A percentile compares a stretch with the other conserved stretches of the same genome.
Evolutionary conservation across 2,888 invertebrate species (phyloP).

Genomic region (Subacronicta megacephala): DNA sequence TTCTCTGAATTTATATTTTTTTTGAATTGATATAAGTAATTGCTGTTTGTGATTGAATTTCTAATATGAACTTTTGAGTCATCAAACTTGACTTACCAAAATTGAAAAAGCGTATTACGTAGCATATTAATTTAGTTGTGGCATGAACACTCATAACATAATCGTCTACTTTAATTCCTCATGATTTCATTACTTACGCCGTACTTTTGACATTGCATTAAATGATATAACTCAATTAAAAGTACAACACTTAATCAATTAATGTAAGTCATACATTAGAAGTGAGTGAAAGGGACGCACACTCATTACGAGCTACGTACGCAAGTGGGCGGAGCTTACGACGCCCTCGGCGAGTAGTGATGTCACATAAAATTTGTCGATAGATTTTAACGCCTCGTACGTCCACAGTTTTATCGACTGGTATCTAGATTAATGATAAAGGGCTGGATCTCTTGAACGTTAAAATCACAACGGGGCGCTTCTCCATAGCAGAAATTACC

Average conservation of each 20-base stretch:
- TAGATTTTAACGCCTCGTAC: constrained; percentile 66
- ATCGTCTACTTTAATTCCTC: constrained; percentile 1
- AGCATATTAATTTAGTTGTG: not conserved
- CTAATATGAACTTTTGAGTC: too few species aligned
- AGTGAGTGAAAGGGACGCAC: constrained; percentile 72
- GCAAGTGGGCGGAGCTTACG: constrained; percentile 69
- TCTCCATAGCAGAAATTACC: constrained; percentile 66
- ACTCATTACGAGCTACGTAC: constrained; percentile 71
- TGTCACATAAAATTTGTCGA: constrained; percentile 80
- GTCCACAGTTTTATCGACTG: constrained; percentile 74
- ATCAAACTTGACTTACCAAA: not conserved
- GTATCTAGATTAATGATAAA: constrained; percentile 61
- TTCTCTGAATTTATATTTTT: too few species aligned
- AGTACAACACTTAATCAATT: constrained; percentile 37
- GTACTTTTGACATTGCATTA: constrained; percentile 8
- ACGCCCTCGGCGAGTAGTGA: constrained; percentile 73
- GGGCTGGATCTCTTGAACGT: constrained; percentile 52
- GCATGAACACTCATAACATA: not conserved
- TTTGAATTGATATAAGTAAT: too few species aligned
- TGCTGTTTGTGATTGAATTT: too few species aligned
- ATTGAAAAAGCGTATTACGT: constrained; percentile 3
- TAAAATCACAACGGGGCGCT: constrained; percentile 80
- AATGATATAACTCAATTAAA: constrained; percentile 13
- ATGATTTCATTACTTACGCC: not conserved
- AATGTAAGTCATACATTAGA: constrained; percentile 36